Percentiles rank a stretch among this genome's conserved stretches.
These are phyloP conservation scores for Linnaemya tessellans DNA, from an alignment of 2,888 invertebrate genomes.

Conservation along the genomic window DNA sequence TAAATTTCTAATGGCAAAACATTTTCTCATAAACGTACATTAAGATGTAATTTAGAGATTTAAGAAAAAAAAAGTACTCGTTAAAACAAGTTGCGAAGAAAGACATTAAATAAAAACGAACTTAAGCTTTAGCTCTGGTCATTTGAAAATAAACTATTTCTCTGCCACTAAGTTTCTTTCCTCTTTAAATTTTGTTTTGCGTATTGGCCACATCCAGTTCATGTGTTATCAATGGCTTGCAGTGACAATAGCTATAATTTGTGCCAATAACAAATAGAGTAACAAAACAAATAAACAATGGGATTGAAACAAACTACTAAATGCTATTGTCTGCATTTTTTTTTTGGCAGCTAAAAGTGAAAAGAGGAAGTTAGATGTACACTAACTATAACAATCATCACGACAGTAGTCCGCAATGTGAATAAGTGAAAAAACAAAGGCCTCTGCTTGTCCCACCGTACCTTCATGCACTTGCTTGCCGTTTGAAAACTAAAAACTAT, in stretches of 20 bases:
- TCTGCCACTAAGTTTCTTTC: not conserved
- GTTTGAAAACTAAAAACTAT: no score
- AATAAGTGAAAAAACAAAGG: slow-evolving; percentile 9
- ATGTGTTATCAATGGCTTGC: slow-evolving; percentile 50
- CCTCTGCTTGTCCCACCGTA: not conserved
- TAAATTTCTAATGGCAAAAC: slow-evolving; percentile 9
- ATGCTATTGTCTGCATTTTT: not conserved
- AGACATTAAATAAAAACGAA: slow-evolving; percentile 6
- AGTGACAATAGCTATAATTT: slow-evolving; percentile 60
- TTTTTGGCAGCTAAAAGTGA: slow-evolving; percentile 69
- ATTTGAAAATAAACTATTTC: not conserved
- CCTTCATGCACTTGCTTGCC: not conserved
- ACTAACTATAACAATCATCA: slow-evolving; percentile 1
- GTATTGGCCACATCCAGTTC: slow-evolving; percentile 24
- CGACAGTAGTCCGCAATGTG: slow-evolving; percentile 11
- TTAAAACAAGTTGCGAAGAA: not conserved
- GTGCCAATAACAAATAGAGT: slow-evolving; percentile 54
- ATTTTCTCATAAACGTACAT: not conserved
- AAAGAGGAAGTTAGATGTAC: slow-evolving; percentile 65
- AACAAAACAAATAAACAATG: slow-evolving; percentile 21
- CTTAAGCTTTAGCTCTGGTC: slow-evolving; percentile 20
- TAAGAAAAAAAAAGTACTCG: not conserved
- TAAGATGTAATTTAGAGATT: not conserved
- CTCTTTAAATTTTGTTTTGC: not conserved
- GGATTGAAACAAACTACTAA: not conserved